These are phyloP conservation scores for Urophycis tenuis DNA, from an alignment of 2,797 vertebrate genomes.

Conservation along the genomic window DNA sequence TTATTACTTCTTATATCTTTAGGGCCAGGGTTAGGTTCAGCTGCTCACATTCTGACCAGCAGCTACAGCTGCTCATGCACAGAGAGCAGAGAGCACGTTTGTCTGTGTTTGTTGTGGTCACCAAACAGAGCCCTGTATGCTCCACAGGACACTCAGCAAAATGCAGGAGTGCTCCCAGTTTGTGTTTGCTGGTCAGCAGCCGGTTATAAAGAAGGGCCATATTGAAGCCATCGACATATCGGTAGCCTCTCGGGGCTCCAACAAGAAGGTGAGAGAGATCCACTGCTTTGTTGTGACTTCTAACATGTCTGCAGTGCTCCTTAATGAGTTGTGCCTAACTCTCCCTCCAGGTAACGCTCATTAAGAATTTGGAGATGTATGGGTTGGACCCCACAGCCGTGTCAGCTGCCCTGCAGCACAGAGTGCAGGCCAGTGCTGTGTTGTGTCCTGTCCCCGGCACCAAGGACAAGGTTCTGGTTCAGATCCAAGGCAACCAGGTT, in stretches of 20 bases:
- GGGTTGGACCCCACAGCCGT: slow-evolving; percentile 80
- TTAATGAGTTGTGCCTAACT: not conserved
- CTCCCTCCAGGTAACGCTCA: slow-evolving; percentile 78
- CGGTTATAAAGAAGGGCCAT: slow-evolving; percentile 82
- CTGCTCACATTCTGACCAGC: not conserved
- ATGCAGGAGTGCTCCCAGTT: slow-evolving; percentile 85
- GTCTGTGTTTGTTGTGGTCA: not conserved
- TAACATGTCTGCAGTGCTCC: not conserved
- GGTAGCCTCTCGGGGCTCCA: slow-evolving; percentile 81
- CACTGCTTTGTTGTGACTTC: not conserved
- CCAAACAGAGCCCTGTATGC: not conserved
- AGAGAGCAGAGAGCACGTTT: not conserved
- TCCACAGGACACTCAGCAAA: slow-evolving; percentile 77
- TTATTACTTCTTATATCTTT: too few relatives aligned
- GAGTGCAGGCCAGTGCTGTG: slow-evolving; percentile 87
- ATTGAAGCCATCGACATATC: slow-evolving; percentile 81
- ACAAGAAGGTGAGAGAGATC: slow-evolving; percentile 82
- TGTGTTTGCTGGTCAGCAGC: slow-evolving; percentile 76
- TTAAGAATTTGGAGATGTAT: slow-evolving; percentile 90
- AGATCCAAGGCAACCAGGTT: slow-evolving; percentile 94
- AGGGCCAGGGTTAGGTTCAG: too few relatives aligned
- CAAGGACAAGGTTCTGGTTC: slow-evolving; percentile 85
- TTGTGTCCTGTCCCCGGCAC: slow-evolving; percentile 73
- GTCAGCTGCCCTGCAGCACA: slow-evolving; percentile 77
- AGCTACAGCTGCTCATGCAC: too few relatives aligned